Base-by-base conservation (phyloP, 2,888 invertebrate species). In the Dysmachus trigonus region DNA sequence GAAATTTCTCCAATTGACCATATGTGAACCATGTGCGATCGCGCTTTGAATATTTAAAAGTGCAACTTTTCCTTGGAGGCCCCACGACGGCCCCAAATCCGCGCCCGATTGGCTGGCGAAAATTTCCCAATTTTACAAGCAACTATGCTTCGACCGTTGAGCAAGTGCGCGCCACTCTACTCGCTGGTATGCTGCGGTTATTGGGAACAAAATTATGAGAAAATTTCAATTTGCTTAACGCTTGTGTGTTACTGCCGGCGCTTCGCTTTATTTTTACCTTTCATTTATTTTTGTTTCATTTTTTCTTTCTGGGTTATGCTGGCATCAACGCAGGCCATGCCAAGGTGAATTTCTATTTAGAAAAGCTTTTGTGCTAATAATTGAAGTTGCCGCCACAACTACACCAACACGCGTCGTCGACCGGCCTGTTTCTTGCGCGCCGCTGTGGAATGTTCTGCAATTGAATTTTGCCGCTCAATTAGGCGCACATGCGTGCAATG, bases 101-200 rank as follows among this genome's bases (percentile, higher is more conserved):
- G 33, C 77, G 77, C 18, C 38, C 22, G 27, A 83, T 30, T 83
- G 72, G 72, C 72, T 33, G 83, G 83, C 38, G 38, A 83, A 72
- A 71, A 83, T 83, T 83, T 83, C 83, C 47, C 83, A 83, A 83
- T 83, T 72, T 83, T 83, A 83, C 83, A 27, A 62, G 83, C 15
- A 72, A 72, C 27, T 38, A 83, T 83, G 83, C 30, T 72, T 72
- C n/a, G 72, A 10, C 10, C 3, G 41, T 83, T 83, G 83, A 33
- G 83, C 83, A 83, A 83, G 31, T 41, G 41, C 53, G 72, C 41
- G 31, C 76, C 35, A 5, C 47, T 30, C 35, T 22, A 27, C 27
- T 62, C 62, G 72, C 38, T 83, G 83, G 83, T 41, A 83, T 83
- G 83, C 30, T 15, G 13, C 47, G 33, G 35, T 72, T 83, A 83